Evolutionary conservation across 2,113 vertebrate species (phyloP), one percentile per base, ranked within the genome.

Genomic region (Oncorhynchus clarkii): DNA sequence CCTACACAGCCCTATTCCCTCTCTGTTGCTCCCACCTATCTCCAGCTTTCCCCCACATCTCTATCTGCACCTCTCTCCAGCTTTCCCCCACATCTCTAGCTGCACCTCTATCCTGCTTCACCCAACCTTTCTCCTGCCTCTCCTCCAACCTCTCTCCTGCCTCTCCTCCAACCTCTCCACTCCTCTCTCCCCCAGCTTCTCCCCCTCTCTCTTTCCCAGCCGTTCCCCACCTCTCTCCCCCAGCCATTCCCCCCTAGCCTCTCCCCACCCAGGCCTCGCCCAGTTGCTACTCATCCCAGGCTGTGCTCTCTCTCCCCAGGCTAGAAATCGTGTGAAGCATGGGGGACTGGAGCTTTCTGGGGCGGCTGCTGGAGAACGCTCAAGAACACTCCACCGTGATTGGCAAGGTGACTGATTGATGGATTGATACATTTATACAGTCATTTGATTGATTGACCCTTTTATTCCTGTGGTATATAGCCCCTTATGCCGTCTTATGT

Each of bases 311-410:
- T 82, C 13, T 85, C 72, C 69, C n/a, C 89, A 98, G 96, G 95
- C 88, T 92, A 94, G 93, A 91, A 86, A 91, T 84, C 82, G 71
- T 94, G 91, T 93, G 90, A 94, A 95, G 93, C 77, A 99, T 99
- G 97, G 97, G 96, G 88, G 97, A 98, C 95, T 99, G 97, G 97
- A 97, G 96, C 94, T 96, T 96, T 91, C 93, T 99, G 86, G 96
- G 96, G 87, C 93, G 94, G 87, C 93, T 98, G 85, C 86, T 98
- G 89, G 97, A 98, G 90, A 98, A 96, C 20, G 97, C 97, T 0
- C 97, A 98, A 87, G 96, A 98, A 92, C 97, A 99, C 93, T 99
- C 97, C 82, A 99, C 97, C 3, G 96, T 97, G 81, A 95, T 97
- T 29, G 97, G 97, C 93, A 99, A 99, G 91, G 97, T 98, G 83